phyloP scores from a whole-genome alignment of 2,113 vertebrate species.

The Bos javanicus region DNA sequence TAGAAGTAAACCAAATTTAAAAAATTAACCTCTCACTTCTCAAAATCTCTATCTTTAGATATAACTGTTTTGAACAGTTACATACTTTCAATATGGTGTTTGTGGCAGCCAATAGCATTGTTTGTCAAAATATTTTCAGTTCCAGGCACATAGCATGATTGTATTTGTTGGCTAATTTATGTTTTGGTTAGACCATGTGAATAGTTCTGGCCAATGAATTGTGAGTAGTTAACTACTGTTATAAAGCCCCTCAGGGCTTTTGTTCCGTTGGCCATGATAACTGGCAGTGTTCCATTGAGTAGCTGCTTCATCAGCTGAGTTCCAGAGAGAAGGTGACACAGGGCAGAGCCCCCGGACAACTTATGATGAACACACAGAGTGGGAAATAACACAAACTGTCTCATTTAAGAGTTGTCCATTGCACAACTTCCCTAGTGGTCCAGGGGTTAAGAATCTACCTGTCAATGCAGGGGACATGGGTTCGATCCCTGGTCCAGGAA shows the following conservation, averaged over 20 bases:
- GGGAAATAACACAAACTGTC: background rate
- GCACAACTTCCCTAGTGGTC: background rate
- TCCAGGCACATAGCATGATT: background rate
- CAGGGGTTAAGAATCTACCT: background rate
- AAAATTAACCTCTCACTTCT: background rate
- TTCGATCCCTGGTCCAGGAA: background rate
- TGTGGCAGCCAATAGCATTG: background rate
- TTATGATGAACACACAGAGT: background rate
- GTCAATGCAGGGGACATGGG: background rate
- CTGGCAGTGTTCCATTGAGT: background rate
- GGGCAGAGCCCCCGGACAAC: background rate
- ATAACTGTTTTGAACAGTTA: background rate
- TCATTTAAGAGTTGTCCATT: background rate
- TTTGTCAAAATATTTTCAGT: background rate
- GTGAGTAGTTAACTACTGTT: background rate
- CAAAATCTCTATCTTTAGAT: background rate
- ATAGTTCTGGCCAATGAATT: background rate
- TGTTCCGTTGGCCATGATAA: background rate
- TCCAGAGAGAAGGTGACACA: background rate
- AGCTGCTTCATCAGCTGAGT: background rate
- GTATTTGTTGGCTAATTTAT: background rate
- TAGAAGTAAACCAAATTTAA: background rate
- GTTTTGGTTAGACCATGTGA: background rate
- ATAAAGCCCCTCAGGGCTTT: background rate
- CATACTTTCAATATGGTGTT: background rate